Evolutionary conservation across 2,113 vertebrate genomes (phyloP).

Genomic region (Menidia beryllina): DNA sequence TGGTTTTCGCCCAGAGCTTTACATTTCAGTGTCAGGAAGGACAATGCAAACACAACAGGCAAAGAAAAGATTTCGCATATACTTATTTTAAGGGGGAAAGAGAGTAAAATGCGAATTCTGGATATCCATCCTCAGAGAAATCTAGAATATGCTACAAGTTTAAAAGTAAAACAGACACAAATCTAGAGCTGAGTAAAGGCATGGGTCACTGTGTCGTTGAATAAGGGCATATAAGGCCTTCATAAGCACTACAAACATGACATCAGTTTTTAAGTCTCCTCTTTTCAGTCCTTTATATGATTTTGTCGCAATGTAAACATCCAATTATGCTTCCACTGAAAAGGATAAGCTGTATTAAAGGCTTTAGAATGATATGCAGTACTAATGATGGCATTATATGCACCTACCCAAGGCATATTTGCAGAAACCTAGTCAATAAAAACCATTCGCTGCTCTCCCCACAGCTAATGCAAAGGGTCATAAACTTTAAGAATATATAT

Average conservation of each 20-base stretch:
- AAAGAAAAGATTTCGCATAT: slow-evolving; percentile 80
- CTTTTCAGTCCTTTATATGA: slow-evolving; percentile 27
- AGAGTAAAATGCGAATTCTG: slow-evolving; percentile 76
- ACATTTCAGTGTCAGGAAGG: slow-evolving; percentile 64
- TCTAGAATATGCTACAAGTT: slow-evolving; percentile 78
- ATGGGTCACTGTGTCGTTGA: slow-evolving; percentile 75
- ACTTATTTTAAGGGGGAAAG: slow-evolving; percentile 77
- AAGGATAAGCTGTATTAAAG: slow-evolving; percentile 20
- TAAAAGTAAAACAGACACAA: slow-evolving; percentile 78
- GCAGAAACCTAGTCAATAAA: slow-evolving; percentile 76
- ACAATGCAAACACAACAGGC: slow-evolving; percentile 75
- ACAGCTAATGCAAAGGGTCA: slow-evolving; percentile 77
- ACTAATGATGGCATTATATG: slow-evolving; percentile 76
- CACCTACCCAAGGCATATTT: slow-evolving; percentile 77
- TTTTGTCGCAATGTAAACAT: slow-evolving; percentile 45
- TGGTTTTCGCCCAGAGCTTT: slow-evolving; percentile 65
- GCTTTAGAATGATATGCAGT: slow-evolving; percentile 62
- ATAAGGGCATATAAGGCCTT: slow-evolving; percentile 77
- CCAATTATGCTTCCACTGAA: slow-evolving; percentile 44
- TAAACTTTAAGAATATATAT: slow-evolving; percentile 51
- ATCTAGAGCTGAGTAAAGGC: slow-evolving; percentile 76
- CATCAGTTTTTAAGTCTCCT: neutral
- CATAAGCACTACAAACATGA: slow-evolving; percentile 74
- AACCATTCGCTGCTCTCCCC: slow-evolving; percentile 82
- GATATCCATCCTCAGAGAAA: slow-evolving; percentile 80